A percentile compares a stretch with the other conserved stretches of the same genome.
These are phyloP conservation scores for Coregonus ussuriensis DNA, from an alignment of 2,797 vertebrate genomes.

Conservation along the genomic window DNA sequence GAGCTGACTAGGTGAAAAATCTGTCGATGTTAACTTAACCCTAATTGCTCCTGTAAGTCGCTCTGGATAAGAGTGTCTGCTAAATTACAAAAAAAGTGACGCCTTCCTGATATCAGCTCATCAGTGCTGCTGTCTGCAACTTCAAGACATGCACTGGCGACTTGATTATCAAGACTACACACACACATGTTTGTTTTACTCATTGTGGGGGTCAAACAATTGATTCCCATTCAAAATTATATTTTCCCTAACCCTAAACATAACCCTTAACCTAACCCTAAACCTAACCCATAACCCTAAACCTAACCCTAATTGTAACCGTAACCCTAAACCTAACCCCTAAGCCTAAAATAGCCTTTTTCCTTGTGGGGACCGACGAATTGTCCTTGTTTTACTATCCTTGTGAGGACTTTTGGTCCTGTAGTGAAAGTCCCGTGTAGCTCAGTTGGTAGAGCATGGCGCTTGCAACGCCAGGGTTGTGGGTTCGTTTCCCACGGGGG, in stretches of 20 bases:
- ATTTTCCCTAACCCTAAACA: not conserved
- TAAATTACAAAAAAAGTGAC: not conserved
- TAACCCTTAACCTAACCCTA: not conserved
- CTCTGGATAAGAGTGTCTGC: too few relatives aligned
- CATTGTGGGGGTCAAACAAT: not conserved
- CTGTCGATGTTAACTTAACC: too few relatives aligned
- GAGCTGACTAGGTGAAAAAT: too few relatives aligned
- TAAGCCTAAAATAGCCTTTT: slow-evolving; percentile 27
- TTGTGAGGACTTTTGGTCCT: too few relatives aligned
- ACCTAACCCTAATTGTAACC: too few relatives aligned
- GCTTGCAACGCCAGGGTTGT: too few relatives aligned
- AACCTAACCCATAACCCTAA: not conserved
- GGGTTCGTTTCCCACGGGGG: too few relatives aligned
- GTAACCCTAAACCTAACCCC: not conserved
- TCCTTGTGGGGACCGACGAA: too few relatives aligned
- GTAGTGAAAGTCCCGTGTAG: too few relatives aligned
- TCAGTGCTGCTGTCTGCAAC: not conserved
- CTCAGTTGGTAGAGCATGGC: too few relatives aligned
- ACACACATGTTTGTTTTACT: not conserved
- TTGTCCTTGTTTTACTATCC: too few relatives aligned
- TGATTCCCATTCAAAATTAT: not conserved
- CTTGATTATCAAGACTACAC: slow-evolving; percentile 1
- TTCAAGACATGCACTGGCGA: not conserved
- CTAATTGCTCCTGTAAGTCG: too few relatives aligned
- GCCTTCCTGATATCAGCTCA: not conserved